Percentiles rank a stretch among this genome's conserved stretches.
phyloP scores from a whole-genome alignment of 2,113 vertebrate species.

The Mus pahari region DNA sequence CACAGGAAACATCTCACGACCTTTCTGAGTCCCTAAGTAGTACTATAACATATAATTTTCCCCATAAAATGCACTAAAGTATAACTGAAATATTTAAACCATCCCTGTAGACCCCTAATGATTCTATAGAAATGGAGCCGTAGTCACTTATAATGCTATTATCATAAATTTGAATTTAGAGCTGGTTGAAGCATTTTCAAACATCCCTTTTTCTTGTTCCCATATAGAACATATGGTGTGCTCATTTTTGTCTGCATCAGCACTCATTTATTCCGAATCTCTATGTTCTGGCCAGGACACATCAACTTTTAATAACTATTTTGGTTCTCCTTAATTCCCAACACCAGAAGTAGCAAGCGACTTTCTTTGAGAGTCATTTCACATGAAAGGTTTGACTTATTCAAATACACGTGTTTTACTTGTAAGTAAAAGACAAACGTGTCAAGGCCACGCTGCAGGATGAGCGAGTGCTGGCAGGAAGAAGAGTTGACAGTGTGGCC shows the following conservation, averaged over 20 bases:
- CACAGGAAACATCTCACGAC: slow-evolving; percentile 53
- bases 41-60: slow-evolving; percentile 69
- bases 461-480: neutral
- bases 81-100: slow-evolving; percentile 70
- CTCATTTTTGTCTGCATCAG: slow-evolving; percentile 62
- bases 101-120: slow-evolving; percentile 71
- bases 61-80: slow-evolving; percentile 69
- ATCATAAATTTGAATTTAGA: slow-evolving; percentile 68
- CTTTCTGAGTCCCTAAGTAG: slow-evolving; percentile 62
- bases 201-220: slow-evolving; percentile 53
- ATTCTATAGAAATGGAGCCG: slow-evolving; percentile 72
- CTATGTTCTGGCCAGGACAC: slow-evolving; percentile 3
- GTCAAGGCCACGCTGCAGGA: neutral
- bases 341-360: slow-evolving; percentile 19
- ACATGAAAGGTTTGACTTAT: neutral
- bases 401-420: slow-evolving; percentile 19
- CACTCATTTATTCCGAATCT: slow-evolving; percentile 39
- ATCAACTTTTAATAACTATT: slow-evolving; percentile 49
- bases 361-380: slow-evolving; percentile 3
- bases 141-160: slow-evolving; percentile 71
- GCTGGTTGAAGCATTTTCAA: slow-evolving; percentile 51
- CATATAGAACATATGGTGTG: slow-evolving; percentile 51
- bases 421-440: neutral
- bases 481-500: neutral
- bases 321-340: neutral